A percentile compares a stretch with the other conserved stretches of the same genome.
phyloP scores from a whole-genome alignment of 2,888 invertebrate species.

The Frankliniella fusca region DNA sequence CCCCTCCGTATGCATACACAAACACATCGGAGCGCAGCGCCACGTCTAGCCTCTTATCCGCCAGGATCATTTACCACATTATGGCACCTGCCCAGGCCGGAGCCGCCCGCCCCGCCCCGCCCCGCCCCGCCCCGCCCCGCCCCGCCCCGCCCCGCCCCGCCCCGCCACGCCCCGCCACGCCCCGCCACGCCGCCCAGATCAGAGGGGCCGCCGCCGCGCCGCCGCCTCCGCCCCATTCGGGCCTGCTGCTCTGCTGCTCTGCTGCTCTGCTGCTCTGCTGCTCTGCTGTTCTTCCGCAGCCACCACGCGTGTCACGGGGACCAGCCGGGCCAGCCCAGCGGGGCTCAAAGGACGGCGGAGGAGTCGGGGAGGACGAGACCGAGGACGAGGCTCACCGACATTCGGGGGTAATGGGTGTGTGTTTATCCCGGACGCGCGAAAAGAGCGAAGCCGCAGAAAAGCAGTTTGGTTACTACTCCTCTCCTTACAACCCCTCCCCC shows the following conservation, averaged over 20 bases:
- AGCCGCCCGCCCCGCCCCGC: neutral
- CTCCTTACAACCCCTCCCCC: no score
- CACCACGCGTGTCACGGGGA: no score
- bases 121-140: neutral
- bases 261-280: no score
- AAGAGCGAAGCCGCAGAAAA: neutral
- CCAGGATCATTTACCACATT: constrained; percentile 24
- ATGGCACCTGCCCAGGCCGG: neutral
- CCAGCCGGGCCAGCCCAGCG: no score
- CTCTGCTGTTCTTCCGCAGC: no score
- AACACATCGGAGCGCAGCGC: neutral
- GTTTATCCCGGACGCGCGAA: constrained; percentile 10
- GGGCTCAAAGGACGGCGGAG: neutral
- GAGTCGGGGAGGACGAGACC: neutral
- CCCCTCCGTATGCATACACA: neutral
- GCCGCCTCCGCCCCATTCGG: neutral
- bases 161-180: neutral
- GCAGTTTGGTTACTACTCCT: no score
- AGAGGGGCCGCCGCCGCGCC: neutral
- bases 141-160: neutral
- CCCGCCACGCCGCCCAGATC: neutral
- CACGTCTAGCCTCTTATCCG: constrained; percentile 10
- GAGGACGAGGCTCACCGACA: neutral
- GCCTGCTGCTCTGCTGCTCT: neutral
- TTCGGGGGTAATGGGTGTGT: neutral